Evolutionary conservation across 2,888 invertebrate genomes (phyloP).

Genomic region (Sisyra terminalis): DNA sequence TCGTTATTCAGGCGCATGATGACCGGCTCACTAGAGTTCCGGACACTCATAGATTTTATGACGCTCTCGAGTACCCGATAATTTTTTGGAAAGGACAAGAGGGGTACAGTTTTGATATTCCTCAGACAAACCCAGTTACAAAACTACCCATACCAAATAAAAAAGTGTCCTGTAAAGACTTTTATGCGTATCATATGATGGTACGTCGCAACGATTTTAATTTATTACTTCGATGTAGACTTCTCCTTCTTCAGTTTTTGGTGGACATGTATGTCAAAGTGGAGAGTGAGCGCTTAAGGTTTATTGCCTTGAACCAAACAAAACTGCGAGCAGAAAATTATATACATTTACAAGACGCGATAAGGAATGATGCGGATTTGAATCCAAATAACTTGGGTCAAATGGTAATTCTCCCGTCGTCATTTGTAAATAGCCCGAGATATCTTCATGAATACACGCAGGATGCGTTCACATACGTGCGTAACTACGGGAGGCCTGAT

Average conservation of each 20-base stretch:
- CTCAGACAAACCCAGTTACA: constrained; percentile 14
- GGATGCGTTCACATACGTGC: constrained; percentile 18
- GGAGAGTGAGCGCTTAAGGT: constrained; percentile 19
- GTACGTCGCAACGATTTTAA: constrained; percentile 11
- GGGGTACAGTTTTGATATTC: constrained; percentile 17
- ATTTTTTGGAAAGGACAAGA: constrained; percentile 19
- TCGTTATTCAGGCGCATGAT: constrained; percentile 15
- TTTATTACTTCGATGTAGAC: constrained; percentile 12
- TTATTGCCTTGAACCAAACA: constrained; percentile 18
- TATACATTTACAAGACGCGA: constrained; percentile 19
- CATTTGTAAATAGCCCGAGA: constrained; percentile 17
- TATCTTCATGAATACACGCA: constrained; percentile 17
- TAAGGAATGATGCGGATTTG: constrained; percentile 14
- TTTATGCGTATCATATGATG: constrained; percentile 17
- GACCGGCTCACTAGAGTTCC: constrained; percentile 16
- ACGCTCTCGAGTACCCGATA: constrained; percentile 22
- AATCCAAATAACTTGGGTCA: constrained; percentile 14
- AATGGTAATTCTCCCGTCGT: constrained; percentile 16
- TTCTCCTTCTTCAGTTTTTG: constrained; percentile 16
- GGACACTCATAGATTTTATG: constrained; percentile 19
- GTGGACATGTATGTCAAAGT: constrained; percentile 19
- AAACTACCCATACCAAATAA: constrained; percentile 9
- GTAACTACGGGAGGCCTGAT: constrained; percentile 15
- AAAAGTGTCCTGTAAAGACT: constrained; percentile 13
- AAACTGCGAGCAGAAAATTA: constrained; percentile 16